phyloP scores from a whole-genome alignment of 2,888 invertebrate species.

The Gymnosoma rotundatum region DNA sequence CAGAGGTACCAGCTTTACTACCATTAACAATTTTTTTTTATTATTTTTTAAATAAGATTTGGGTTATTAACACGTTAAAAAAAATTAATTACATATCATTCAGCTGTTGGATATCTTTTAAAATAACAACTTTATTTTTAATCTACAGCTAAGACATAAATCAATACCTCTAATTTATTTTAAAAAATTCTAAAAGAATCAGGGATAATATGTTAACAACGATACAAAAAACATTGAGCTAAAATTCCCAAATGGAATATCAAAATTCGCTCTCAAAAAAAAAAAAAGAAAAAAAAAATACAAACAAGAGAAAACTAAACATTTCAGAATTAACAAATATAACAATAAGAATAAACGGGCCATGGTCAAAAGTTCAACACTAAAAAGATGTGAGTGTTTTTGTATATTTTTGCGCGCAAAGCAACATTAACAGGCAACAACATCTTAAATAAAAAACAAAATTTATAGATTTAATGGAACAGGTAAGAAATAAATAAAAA shows the following conservation, averaged over 20 bases:
- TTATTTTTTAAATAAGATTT: no score
- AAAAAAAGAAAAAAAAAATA: background rate
- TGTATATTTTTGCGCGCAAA: background rate
- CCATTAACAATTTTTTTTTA: no score
- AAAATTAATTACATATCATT: background rate
- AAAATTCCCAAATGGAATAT: slow-evolving; percentile 7
- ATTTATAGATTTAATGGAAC: slow-evolving; percentile 7
- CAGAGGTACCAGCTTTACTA: no score
- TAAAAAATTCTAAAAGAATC: background rate
- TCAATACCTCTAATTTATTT: background rate
- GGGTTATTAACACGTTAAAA: background rate
- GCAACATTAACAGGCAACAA: background rate
- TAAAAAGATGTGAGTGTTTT: background rate
- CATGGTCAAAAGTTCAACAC: slow-evolving; percentile 67
- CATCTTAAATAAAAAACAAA: background rate
- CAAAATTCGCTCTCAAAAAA: background rate
- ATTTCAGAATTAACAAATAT: slow-evolving; percentile 4
- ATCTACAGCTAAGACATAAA: background rate
- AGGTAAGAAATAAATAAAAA: slow-evolving; percentile 19
- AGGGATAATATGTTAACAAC: slow-evolving; percentile 21
- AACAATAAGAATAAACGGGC: slow-evolving; percentile 61
- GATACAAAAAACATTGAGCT: background rate
- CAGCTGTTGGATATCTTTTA: background rate
- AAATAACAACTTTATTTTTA: background rate
- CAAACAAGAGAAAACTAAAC: no score